These are phyloP conservation scores for Eustalomyia histrio DNA, from an alignment of 2,888 invertebrate genomes.

Conservation along the genomic window DNA sequence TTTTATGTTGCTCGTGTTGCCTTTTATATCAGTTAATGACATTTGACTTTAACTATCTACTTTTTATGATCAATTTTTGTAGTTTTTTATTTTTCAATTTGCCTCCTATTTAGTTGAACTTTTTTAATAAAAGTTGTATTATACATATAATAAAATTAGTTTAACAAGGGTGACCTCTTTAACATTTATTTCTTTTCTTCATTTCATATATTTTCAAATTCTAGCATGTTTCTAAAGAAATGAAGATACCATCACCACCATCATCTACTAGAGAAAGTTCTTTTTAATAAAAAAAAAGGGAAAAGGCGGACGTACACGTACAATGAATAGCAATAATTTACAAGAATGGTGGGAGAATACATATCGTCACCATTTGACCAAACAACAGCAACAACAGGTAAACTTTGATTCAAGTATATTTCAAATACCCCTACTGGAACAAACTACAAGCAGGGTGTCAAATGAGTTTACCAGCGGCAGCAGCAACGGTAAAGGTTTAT, in stretches of 20 bases:
- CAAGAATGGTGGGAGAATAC: conserved; percentile 77
- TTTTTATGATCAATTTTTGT: neutral
- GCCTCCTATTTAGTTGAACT: neutral
- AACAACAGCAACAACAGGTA: conserved; percentile 65
- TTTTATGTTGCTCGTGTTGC: neutral
- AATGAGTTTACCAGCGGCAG: neutral
- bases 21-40: conserved; percentile 34
- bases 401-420: conserved; percentile 58
- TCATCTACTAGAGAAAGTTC: conserved; percentile 16
- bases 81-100: conserved; percentile 4
- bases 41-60: conserved; percentile 37
- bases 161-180: conserved; percentile 15
- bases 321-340: conserved; percentile 73
- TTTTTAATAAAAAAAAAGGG: neutral
- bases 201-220: conserved; percentile 3
- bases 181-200: conserved; percentile 22
- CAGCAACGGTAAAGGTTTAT: conserved; percentile 50
- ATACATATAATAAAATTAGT: conserved; percentile 31
- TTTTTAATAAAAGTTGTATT: conserved; percentile 8
- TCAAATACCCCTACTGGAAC: conserved; percentile 7
- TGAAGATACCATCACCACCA: conserved; percentile 22
- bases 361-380: conserved; percentile 70
- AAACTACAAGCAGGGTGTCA: neutral
- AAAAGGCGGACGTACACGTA: neutral
- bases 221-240: conserved; percentile 22